Base-by-base conservation (phyloP, 2,888 invertebrate genomes). In the Agrochola lychnidis region DNA sequence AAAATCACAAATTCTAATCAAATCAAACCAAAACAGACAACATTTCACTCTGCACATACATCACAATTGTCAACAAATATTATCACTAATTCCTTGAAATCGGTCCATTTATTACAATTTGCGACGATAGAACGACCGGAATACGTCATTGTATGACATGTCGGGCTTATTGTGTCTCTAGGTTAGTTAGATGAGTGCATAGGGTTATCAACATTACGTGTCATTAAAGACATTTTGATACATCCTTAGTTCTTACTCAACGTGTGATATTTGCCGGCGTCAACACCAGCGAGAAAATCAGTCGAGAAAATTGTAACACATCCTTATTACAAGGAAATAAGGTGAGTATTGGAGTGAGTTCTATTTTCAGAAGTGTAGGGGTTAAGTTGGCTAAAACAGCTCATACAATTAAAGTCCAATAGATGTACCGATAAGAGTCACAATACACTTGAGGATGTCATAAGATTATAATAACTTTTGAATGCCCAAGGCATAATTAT, bases 121-220 rank as follows among this genome's bases (percentile, higher is more conserved):
- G 82, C 82, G 72, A 79, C 70, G 82, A 84, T 82, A 83, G 74
- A 73, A 66, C 76, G 85, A 79, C 77, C 85, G 82, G 73, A 79
- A 86, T 87, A 83, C 72, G 74, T 74, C 81, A 81, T 22, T 62
- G 22, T 51, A 83, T 87, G 91, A 90, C 90, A 89, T 36, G 87
- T 86, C 89, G 88, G 89, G 78, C 84, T 85, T 85, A 90, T 88
- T 90, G 85, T 89, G 88, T 90, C 90, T 91, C 67, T 90, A 40
- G 90, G 90, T 89, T 90, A 90, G 79, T 83, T 81, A 86, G 90
- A 88, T 84, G 75, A 84, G 86, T 68, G 73, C 78, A 86, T 36
- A 63, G 77, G 92, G 92, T 90, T 92, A 92, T 92, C 91, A 56
- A 22, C 14, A 67, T 59, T 66, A 70, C 76, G 87, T 87, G 84